These are phyloP conservation scores for Leucophora obtusa DNA, from an alignment of 2,888 invertebrate species.

Conservation along the genomic window DNA sequence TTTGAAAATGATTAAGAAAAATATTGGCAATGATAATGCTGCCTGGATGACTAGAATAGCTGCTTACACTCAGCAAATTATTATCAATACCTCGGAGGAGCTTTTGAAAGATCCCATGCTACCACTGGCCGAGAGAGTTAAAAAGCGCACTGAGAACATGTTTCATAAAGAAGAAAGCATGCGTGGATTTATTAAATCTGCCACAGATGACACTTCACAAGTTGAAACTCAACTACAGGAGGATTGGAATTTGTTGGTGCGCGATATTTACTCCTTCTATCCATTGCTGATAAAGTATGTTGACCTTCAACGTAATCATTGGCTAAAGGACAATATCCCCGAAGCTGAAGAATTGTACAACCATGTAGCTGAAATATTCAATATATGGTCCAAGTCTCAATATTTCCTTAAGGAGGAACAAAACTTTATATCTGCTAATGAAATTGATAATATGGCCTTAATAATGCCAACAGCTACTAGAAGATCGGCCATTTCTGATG, in stretches of 20 bases:
- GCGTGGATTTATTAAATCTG: conserved; percentile 93
- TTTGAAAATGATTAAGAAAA: conserved; percentile 95
- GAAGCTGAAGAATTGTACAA: conserved; percentile 98
- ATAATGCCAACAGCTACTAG: conserved; percentile 97
- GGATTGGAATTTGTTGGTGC: conserved; percentile 96
- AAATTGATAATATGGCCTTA: conserved; percentile 98
- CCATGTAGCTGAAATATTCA: conserved; percentile 98
- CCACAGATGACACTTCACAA: conserved; percentile 95
- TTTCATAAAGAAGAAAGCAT: conserved; percentile 96
- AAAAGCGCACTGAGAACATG: conserved; percentile 92
- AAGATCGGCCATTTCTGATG: conserved; percentile 87
- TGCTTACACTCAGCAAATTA: conserved; percentile 97
- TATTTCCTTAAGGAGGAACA: conserved; percentile 99
- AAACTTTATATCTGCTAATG: conserved; percentile 99
- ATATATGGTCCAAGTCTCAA: conserved; percentile 98
- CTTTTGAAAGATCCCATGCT: conserved; percentile 96
- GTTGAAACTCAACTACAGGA: conserved; percentile 96
- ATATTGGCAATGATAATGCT: conserved; percentile 96
- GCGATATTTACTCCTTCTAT: conserved; percentile 99
- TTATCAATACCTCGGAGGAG: conserved; percentile 98
- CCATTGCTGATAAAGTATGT: conserved; percentile 99
- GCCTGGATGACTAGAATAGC: conserved; percentile 99
- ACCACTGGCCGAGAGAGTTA: conserved; percentile 95
- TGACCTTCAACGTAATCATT: conserved; percentile 97
- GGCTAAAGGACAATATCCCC: conserved; percentile 95